phyloP scores from a whole-genome alignment of 2,888 invertebrate genomes.

The Lycia hirtaria region DNA sequence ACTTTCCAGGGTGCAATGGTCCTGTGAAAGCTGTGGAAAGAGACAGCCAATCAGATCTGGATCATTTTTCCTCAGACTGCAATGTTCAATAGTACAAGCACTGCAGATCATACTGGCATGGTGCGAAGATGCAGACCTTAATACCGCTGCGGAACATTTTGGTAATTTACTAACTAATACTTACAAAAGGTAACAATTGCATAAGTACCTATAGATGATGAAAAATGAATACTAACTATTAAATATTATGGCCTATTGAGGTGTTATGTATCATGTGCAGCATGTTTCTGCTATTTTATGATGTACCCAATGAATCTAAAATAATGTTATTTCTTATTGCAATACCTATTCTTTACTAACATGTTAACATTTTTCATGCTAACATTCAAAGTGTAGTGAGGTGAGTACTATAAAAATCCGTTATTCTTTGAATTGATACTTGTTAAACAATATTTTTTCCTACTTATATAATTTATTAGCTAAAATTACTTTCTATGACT shows the following conservation, averaged over 20 bases:
- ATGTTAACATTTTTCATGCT: conserved; percentile 56
- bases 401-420: conserved; percentile 52
- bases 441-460: background rate
- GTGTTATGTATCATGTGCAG: no score
- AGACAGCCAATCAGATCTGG: conserved; percentile 68
- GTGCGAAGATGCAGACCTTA: conserved; percentile 87
- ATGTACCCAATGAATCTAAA: no score
- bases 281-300: no score
- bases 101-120: conserved; percentile 87
- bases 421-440: background rate
- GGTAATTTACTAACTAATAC: conserved; percentile 69
- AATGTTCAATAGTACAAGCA: conserved; percentile 86
- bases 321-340: no score
- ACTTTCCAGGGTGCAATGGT: conserved; percentile 72
- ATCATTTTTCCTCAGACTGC: conserved; percentile 87
- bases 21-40: conserved; percentile 69
- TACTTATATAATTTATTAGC: no score
- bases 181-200: no score
- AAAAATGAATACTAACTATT: no score
- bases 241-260: no score
- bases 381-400: conserved; percentile 43
- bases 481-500: background rate
- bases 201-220: no score
- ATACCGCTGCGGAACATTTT: conserved; percentile 79
- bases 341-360: conserved; percentile 6